A percentile compares a stretch with the other conserved stretches of the same genome.
Conservation (phyloP, 2,888 invertebrate genomes). For the Platynereis dumerilii region DNA sequence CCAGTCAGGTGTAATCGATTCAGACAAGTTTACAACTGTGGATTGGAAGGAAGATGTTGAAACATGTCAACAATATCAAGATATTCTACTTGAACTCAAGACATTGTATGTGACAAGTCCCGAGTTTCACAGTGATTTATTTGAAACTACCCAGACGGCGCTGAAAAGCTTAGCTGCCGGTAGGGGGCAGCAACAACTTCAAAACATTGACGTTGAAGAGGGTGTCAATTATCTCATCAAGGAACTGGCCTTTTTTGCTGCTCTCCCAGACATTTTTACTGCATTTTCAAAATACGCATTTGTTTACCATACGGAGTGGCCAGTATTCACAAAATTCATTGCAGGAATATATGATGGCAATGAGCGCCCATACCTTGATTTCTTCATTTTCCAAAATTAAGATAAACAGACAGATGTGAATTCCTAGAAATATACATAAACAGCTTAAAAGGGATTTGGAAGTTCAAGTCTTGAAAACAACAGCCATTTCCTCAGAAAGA, state of each 20-base stretch:
- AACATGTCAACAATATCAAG: background rate
- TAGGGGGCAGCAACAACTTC: background rate
- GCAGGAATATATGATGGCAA: slow-evolving; percentile 5
- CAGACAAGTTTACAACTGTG: slow-evolving; percentile 4
- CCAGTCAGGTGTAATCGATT: too few relatives aligned
- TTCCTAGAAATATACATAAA: too few relatives aligned
- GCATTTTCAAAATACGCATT: background rate
- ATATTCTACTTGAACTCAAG: background rate
- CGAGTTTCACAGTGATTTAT: background rate
- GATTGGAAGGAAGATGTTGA: slow-evolving; percentile 12
- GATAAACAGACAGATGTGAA: too few relatives aligned
- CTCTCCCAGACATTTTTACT: background rate
- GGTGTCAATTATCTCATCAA: slow-evolving; percentile 7
- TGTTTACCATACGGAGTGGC: slow-evolving; percentile 11
- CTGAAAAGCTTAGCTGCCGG: background rate
- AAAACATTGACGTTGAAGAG: slow-evolving; percentile 11
- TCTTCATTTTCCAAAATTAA: background rate
- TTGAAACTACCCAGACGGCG: background rate
- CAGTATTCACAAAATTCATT: slow-evolving; percentile 1
- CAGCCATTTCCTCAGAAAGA: too few relatives aligned
- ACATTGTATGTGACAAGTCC: background rate
- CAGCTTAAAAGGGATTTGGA: too few relatives aligned
- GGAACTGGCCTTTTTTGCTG: slow-evolving; percentile 7
- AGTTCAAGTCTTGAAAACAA: too few relatives aligned
- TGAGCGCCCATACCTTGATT: background rate